Evolutionary conservation across 2,888 invertebrate genomes (phyloP), one percentile per base, ranked within the genome.

Genomic region (Ectobius pallidus): DNA sequence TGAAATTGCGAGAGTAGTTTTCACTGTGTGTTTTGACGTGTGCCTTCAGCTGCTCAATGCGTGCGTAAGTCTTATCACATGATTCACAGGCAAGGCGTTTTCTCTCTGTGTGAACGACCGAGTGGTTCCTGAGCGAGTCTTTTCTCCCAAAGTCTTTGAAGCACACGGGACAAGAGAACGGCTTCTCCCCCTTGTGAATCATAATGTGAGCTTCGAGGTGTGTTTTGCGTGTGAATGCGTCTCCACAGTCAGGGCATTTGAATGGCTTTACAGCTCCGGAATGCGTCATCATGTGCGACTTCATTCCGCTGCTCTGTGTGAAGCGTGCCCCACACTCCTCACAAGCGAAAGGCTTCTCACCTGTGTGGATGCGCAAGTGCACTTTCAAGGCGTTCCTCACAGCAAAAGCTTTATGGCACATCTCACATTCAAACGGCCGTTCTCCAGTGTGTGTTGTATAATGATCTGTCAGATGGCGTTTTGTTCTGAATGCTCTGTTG

Each of bases 41-140:
- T 44, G 44, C 65, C 27, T 65, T 65, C 16, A 65, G 65, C 6
- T 34, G 44, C 7, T 46, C 46, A 7, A 16, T 65, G 16, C 46
- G 44, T 0, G 30, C 42, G 22, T 44, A 65, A 27, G 65, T 27
- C 46, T 65, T 65, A 27, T 44, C 65, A 46, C 65, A 65, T 14
- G 32, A n/a, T 22, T 32, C 46, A 18, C 65, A 65, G 2, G 22
- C 25, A 27, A 16, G 11, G 16, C 27, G 65, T 14, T 65, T 65
- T 11, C 4, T 46, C 25, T 46, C 34, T 44, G 65, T 27, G 30
- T 65, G 65, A 1, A 34, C 27, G 4, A 27, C 22, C 1, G 20
- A 16, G 30, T 65, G 65, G 18, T 22, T 46, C n/a, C 30, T 42
- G n/a, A 65, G 27, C 18, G 32, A 25, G 20, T 27, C 11, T 14